Percentiles rank a stretch among this genome's conserved stretches.
Conservation (phyloP, 2,113 vertebrate species). For the Arizona elegans region DNA sequence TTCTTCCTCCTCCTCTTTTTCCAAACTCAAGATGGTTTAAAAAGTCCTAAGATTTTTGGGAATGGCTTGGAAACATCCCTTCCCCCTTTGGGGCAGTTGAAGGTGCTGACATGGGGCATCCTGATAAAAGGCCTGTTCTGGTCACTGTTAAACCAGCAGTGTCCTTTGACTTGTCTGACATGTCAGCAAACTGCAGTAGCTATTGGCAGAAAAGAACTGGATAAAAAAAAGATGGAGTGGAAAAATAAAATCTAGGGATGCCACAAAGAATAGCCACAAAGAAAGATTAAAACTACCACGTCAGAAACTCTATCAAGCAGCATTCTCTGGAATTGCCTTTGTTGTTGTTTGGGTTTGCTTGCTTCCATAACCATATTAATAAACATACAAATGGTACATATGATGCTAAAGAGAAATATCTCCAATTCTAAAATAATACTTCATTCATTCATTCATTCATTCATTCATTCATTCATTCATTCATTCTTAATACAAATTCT, state of each 20-base stretch:
- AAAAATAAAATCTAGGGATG: background rate
- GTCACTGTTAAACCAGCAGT: background rate
- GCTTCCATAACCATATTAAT: background rate
- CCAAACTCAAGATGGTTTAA: background rate
- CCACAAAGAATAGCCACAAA: background rate
- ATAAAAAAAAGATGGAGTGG: fast-evolving
- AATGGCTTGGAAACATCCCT: background rate
- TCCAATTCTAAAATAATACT: background rate
- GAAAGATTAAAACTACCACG: background rate
- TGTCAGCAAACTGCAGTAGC: background rate
- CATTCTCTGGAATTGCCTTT: background rate
- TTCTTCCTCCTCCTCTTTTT: background rate
- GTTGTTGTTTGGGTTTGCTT: background rate
- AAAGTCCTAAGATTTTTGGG: background rate
- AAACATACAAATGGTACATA: background rate
- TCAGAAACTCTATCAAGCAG: background rate
- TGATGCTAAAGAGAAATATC: background rate
- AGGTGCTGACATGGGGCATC: background rate
- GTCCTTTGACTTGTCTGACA: background rate
- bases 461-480: background rate
- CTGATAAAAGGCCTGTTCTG: background rate
- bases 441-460: background rate
- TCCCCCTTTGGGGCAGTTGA: background rate
- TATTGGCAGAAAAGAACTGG: background rate
- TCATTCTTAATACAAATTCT: background rate